Percentiles rank a stretch among this genome's conserved stretches.
These are phyloP conservation scores for Chitala chitala DNA, from an alignment of 2,113 vertebrate genomes.

Conservation along the genomic window DNA sequence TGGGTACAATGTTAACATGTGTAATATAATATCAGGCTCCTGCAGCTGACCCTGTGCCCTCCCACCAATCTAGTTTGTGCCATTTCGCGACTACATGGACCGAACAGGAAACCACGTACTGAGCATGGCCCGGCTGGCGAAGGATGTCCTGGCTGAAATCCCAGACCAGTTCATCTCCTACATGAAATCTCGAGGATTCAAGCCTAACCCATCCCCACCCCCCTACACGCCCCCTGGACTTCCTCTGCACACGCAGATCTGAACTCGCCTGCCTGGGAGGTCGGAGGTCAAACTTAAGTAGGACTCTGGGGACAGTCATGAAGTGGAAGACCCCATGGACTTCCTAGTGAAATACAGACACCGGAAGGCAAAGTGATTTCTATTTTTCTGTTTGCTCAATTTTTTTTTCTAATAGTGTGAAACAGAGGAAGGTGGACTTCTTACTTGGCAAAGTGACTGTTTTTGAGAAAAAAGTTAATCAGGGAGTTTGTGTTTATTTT, in stretches of 20 bases:
- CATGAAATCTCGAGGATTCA: constrained; percentile 79
- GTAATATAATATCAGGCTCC: not conserved
- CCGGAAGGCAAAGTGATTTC: not conserved
- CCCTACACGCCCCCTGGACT: constrained; percentile 67
- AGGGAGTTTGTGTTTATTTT: constrained; percentile 58
- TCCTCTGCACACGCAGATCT: constrained; percentile 71
- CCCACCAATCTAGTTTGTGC: constrained; percentile 82
- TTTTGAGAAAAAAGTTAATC: not conserved
- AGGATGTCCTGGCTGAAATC: no score
- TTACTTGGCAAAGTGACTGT: not conserved
- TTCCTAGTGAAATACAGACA: no score
- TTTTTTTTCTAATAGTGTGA: not conserved
- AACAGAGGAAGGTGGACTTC: not conserved
- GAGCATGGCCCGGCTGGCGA: constrained; percentile 90
- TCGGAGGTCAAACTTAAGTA: constrained; percentile 34
- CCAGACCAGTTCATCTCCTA: constrained; percentile 90
- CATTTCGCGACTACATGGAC: no score
- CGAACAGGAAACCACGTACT: no score
- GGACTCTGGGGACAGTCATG: constrained; percentile 38
- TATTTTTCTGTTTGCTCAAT: not conserved
- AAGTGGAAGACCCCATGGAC: constrained; percentile 27
- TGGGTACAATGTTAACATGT: no score
- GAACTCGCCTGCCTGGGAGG: constrained; percentile 39
- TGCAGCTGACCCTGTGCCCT: not conserved
- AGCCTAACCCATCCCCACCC: constrained; percentile 66